Percentiles rank a stretch among this genome's conserved stretches.
Evolutionary conservation across 1,140 invertebrate species (phyloP).

Genomic region (Drosophila burlai): DNA sequence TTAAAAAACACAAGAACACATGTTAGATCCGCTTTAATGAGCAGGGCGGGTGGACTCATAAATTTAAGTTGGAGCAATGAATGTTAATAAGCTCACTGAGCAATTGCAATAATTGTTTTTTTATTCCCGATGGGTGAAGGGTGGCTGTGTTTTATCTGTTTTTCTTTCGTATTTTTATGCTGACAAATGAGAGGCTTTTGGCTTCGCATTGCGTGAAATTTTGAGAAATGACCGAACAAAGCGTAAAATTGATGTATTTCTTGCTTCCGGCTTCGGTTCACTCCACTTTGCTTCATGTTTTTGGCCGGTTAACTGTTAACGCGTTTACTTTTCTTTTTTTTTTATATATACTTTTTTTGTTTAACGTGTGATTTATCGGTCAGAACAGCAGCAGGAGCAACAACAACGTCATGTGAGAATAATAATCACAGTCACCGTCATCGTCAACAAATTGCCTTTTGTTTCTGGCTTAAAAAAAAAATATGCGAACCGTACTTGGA

Average conservation of each 20-base stretch:
- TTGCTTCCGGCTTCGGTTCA: constrained; percentile 64
- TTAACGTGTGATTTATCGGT: constrained; percentile 61
- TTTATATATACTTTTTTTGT: constrained; percentile 9
- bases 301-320: constrained; percentile 72
- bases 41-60: constrained; percentile 47
- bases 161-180: constrained; percentile 14
- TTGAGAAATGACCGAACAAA: constrained; percentile 66
- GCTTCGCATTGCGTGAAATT: constrained; percentile 53
- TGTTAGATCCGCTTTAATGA: constrained; percentile 75
- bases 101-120: constrained; percentile 70
- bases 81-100: constrained; percentile 78
- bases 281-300: constrained; percentile 63
- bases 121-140: background rate
- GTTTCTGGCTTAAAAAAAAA: constrained; percentile 38
- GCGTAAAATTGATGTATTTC: constrained; percentile 51
- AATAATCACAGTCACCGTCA: constrained; percentile 59
- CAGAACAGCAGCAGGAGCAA: constrained; percentile 24
- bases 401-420: constrained; percentile 22
- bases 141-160: background rate
- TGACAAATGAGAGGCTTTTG: constrained; percentile 69
- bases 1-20: constrained; percentile 53
- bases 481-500: constrained; percentile 35
- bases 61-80: constrained; percentile 76
- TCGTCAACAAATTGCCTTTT: constrained; percentile 74
- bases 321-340: constrained; percentile 45